A percentile compares a stretch with the other conserved stretches of the same genome.
Evolutionary conservation across 2,113 vertebrate genomes (phyloP).

Genomic region (Sapayoa aenigma): DNA sequence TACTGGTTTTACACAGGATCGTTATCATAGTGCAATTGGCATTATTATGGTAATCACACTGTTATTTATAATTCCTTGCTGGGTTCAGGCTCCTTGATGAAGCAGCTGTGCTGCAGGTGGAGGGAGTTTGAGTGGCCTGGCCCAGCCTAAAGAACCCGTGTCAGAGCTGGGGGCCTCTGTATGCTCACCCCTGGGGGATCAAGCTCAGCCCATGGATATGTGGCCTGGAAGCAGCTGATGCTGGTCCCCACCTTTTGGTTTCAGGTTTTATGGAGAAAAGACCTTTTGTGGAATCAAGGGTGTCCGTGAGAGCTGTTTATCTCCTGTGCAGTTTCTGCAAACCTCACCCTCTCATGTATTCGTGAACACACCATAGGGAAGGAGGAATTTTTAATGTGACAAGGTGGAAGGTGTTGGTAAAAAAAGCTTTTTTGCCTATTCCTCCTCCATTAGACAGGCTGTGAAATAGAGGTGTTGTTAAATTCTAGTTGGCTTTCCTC

Average conservation of each 20-base stretch:
- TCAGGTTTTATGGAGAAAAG: neutral
- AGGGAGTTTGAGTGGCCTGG: neutral
- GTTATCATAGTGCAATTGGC: neutral
- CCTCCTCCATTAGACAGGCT: neutral
- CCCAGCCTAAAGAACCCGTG: neutral
- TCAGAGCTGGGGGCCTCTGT: neutral
- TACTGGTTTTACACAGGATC: neutral
- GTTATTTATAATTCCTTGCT: neutral
- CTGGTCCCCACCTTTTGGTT: neutral
- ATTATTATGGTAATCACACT: neutral
- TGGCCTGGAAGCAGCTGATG: neutral
- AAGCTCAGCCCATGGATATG: fast-evolving
- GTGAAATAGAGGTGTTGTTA: neutral
- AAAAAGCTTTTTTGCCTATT: neutral
- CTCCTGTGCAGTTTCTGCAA: fast-evolving
- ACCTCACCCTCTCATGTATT: neutral
- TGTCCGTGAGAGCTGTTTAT: neutral
- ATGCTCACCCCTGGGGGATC: neutral
- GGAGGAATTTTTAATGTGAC: neutral
- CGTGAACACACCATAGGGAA: fast-evolving
- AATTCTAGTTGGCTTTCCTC: neutral
- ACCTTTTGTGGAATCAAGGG: neutral
- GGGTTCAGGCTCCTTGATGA: neutral
- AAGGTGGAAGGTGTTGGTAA: neutral
- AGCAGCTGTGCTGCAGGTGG: neutral